Conservation (phyloP, 2,888 invertebrate species). For the Agrochola lota region DNA sequence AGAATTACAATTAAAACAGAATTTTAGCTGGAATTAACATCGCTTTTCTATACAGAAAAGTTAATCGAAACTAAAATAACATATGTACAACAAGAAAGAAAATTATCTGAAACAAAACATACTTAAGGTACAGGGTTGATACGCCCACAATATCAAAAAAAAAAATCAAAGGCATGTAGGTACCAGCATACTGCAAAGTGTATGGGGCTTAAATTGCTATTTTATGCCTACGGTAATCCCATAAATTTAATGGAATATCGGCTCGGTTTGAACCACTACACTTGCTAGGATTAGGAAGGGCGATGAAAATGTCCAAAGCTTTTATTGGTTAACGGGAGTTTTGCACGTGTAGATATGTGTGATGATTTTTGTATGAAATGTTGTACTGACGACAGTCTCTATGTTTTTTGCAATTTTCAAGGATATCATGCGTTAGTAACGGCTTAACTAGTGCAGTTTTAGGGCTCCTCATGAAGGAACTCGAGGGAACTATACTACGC, state of each 20-base stretch:
- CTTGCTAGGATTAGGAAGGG: conserved; percentile 18
- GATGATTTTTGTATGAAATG: no score
- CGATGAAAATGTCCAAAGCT: conserved; percentile 25
- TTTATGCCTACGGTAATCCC: conserved; percentile 52
- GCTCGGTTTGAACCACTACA: conserved; percentile 31
- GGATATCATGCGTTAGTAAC: no score
- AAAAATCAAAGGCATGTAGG: conserved; percentile 22
- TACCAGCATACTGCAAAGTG: conserved; percentile 9
- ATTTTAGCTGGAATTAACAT: no score
- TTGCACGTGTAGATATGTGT: no score
- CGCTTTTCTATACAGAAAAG: no score
- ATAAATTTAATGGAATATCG: conserved; percentile 56
- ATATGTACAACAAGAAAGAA: background rate
- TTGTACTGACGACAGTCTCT: no score
- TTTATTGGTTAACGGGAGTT: no score
- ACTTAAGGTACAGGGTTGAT: background rate
- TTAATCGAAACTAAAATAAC: background rate
- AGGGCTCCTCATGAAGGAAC: no score
- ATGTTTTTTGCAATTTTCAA: no score
- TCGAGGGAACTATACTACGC: no score
- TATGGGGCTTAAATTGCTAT: conserved; percentile 45
- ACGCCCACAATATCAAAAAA: conserved; percentile 21
- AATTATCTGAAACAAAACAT: background rate
- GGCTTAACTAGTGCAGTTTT: no score
- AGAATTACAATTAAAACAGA: no score